phyloP scores from a whole-genome alignment of 2,113 vertebrate species.

The Mastomys coucha region DNA sequence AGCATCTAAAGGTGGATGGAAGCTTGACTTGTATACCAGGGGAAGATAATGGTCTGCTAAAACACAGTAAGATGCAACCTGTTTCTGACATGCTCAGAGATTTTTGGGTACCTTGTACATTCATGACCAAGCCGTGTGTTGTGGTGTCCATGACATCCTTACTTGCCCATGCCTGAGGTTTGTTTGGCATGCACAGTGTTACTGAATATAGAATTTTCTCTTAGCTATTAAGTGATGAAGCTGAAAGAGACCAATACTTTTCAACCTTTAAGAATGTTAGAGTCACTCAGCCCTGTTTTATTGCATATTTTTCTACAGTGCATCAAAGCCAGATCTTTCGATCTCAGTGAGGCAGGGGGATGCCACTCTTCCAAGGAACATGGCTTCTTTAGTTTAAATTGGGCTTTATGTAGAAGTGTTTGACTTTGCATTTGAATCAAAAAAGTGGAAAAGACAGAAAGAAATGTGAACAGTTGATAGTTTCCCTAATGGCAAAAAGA shows the following conservation, averaged over 20 bases:
- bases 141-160: background rate
- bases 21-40: background rate
- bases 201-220: slow-evolving; percentile 61
- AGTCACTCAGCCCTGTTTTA: slow-evolving; percentile 63
- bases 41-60: slow-evolving; percentile 9
- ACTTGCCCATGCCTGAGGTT: background rate
- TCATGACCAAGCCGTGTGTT: background rate
- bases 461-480: slow-evolving; percentile 66
- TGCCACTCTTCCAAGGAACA: slow-evolving; percentile 68
- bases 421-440: slow-evolving; percentile 66
- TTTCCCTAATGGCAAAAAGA: slow-evolving; percentile 75
- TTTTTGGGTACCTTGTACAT: background rate
- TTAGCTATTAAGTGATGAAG: slow-evolving; percentile 41
- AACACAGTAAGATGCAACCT: background rate
- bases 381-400: slow-evolving; percentile 70
- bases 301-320: slow-evolving; percentile 72
- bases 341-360: slow-evolving; percentile 70
- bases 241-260: slow-evolving; percentile 56
- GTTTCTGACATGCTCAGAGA: background rate
- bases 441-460: slow-evolving; percentile 64
- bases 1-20: background rate
- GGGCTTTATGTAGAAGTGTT: slow-evolving; percentile 61
- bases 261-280: slow-evolving; percentile 67
- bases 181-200: background rate
- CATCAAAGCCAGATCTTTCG: slow-evolving; percentile 80